These are phyloP conservation scores for Schizopygopsis pylzovi DNA, from an alignment of 2,797 vertebrate species.

Conservation along the genomic window DNA sequence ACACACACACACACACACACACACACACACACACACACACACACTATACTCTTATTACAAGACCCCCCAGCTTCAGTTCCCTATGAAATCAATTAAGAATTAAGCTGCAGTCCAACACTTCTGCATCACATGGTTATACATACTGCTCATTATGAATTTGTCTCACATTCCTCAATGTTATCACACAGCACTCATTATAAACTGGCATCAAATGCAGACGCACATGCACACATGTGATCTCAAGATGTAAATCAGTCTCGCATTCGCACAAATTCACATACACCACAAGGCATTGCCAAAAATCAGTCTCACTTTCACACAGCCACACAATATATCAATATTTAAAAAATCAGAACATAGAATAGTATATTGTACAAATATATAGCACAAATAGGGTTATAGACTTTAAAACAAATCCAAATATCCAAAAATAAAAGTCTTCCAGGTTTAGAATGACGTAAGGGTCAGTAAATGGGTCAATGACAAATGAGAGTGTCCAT, in stretches of 20 bases:
- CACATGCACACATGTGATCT: constrained; percentile 54
- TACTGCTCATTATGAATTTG: constrained; percentile 56
- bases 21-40: constrained; percentile 47
- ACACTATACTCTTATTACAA: constrained; percentile 70
- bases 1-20: constrained; percentile 61
- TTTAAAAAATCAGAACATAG: not conserved
- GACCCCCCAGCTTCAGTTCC: constrained; percentile 76
- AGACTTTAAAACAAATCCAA: not conserved
- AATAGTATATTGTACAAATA: not conserved
- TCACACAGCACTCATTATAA: constrained; percentile 57
- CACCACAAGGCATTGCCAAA: constrained; percentile 10
- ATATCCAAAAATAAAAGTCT: not conserved
- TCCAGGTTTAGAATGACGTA: not conserved
- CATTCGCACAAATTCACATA: constrained; percentile 15
- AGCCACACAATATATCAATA: not conserved
- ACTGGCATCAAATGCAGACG: constrained; percentile 49
- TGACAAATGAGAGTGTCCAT: not conserved
- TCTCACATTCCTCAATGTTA: constrained; percentile 51
- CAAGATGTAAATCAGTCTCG: constrained; percentile 44
- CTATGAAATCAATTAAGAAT: constrained; percentile 83
- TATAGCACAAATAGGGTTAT: not conserved
- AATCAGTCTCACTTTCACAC: constrained; percentile 14
- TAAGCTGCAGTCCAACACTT: constrained; percentile 70
- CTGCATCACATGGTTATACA: constrained; percentile 63
- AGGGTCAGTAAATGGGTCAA: not conserved